phyloP scores from a whole-genome alignment of 2,797 vertebrate genomes.

The Rhynchonycteris naso region DNA sequence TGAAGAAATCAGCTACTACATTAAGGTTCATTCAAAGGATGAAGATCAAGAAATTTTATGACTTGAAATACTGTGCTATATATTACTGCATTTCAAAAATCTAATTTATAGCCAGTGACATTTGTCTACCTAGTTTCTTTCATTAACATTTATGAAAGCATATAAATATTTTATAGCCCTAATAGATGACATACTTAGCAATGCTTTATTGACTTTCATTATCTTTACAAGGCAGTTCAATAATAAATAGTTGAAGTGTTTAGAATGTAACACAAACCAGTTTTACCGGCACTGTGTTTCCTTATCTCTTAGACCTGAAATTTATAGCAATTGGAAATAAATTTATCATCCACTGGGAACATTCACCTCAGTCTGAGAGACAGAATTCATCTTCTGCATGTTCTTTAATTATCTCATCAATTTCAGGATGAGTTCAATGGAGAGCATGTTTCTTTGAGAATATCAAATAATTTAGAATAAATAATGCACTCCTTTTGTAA shows the following conservation, averaged over 20 bases:
- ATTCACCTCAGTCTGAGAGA: neutral
- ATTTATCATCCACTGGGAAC: neutral
- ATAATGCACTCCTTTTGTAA: neutral
- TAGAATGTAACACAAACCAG: constrained; percentile 30
- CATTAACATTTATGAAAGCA: constrained; percentile 76
- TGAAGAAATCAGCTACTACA: neutral
- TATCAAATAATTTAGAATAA: constrained; percentile 32
- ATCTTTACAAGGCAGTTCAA: constrained; percentile 69
- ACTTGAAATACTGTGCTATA: constrained; percentile 29
- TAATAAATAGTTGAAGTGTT: constrained; percentile 62
- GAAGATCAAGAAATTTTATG: neutral
- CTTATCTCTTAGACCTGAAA: constrained; percentile 64
- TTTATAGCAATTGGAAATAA: constrained; percentile 61
- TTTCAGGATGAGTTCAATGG: constrained; percentile 24
- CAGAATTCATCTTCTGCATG: constrained; percentile 14
- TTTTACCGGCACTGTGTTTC: neutral
- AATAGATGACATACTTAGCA: constrained; percentile 61
- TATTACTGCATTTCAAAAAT: constrained; percentile 16
- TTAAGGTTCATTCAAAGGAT: neutral
- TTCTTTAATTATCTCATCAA: neutral
- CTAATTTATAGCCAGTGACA: constrained; percentile 53
- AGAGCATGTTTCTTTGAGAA: constrained; percentile 30
- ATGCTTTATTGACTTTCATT: constrained; percentile 67
- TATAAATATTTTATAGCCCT: constrained; percentile 50
- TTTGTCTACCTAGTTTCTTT: constrained; percentile 67